Evolutionary conservation across 2,113 vertebrate species (phyloP), one percentile per base, ranked within the genome.

Genomic region (Ranitomeya imitator): DNA sequence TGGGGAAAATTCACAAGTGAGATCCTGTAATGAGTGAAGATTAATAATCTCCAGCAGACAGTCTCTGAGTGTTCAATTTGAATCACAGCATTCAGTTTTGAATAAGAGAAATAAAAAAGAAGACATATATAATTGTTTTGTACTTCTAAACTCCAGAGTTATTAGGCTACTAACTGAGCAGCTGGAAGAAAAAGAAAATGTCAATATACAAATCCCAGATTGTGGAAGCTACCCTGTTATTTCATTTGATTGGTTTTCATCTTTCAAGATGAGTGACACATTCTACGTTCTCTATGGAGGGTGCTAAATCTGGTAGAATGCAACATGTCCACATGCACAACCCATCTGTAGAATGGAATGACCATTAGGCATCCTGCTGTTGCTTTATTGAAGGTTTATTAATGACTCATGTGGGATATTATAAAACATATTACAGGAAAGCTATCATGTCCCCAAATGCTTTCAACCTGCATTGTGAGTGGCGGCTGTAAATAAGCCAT

Each of bases 81-180:
- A 54, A 0, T 85, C 90, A 65, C 51, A 90, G 85, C 76, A 90
- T 89, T 91, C 91, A 88, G 91, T 93, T 93, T 86, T 92, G 73
- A 79, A 90, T 91, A 90, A 93, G 90, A 81, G 90, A 89, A 92
- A 92, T 79, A 89, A 91, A 90, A 89, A n/a, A 85, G 91, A 91
- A 89, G 15, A 83, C 89, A 79, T 78, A 7, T 63, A 71, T 91
- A 92, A 89, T 91, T 92, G 78, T 91, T 91, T 92, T 90, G 86
- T 80, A 87, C 59, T 90, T 91, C 85, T 88, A 90, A 92, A 93
- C 90, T 92, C 86, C 88, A 89, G 80, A 89, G 52, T 91, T 89
- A 93, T 87, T 65, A 86, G 83, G 86, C 91, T 90, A 90, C 71
- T 14, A 76, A 87, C 87, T 85, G 90, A 90, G 77, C 12, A 91